Evolutionary conservation across 1,140 invertebrate species (phyloP), one percentile per base, ranked within the genome.

Genomic region (Mycetomoellerius zeteki): DNA sequence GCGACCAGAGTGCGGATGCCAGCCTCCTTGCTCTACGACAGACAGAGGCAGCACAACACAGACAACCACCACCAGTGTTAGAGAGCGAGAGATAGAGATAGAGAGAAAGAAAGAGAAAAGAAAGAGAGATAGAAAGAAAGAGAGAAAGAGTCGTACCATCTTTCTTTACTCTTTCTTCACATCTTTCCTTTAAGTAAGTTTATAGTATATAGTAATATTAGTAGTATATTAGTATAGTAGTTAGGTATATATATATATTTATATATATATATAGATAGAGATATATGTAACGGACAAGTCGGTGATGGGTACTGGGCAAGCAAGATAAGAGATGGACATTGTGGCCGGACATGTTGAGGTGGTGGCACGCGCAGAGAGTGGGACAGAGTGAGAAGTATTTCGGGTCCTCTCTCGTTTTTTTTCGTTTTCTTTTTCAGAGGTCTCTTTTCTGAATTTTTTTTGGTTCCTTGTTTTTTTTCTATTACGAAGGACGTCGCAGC

Each of bases 1-100:
- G 99, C 99, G 96, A 99, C 98, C 97, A 99, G 97, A 96, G 98
- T 99, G 96, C 98, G 98, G 97, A 99, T 99, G 96, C 99, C 99
- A 96, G 99, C 99, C 97, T 99, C 99, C 97, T 99, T 99, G 97
- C 99, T 99, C 98, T 99, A 97, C 95, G 96, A 96, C 96, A 97
- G 97, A 97, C 96, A 96, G 96, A 97, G 97, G 96, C 96, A 97
- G 96, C 96, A 96, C 95, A 96, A 95, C 95, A 96, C 95, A 96
- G 94, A 95, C 95, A 95, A 95, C 94, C 95, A 95, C 93, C 95
- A 95, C 95, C 94, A 95, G 94, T 95, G 95, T 95, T 95, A 95
- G 92, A 95, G 71, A 71, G 19, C 50, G 62, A 56, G 16, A 87
- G 50, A 65, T 14, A 85, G 52, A 85, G 27, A 76, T 0, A 86